Evolutionary conservation across 2,113 vertebrate genomes (phyloP).

Genomic region (Pteruthius melanotis): DNA sequence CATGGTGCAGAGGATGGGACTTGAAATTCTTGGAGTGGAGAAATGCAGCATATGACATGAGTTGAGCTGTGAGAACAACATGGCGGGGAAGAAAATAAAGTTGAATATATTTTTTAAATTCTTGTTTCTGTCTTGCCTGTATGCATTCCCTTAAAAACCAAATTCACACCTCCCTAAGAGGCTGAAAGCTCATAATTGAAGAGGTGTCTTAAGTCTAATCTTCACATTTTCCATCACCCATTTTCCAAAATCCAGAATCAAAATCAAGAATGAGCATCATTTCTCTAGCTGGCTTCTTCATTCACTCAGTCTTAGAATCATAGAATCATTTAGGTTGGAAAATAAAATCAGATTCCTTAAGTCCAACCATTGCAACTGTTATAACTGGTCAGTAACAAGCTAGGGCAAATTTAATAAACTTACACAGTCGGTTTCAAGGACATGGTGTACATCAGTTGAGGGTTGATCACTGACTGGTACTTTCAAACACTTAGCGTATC

Average conservation of each 20-base stretch:
- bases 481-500: not conserved
- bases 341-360: not conserved
- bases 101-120: slow-evolving; percentile 15
- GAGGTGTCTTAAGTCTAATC: not conserved
- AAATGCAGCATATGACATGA: slow-evolving; percentile 87
- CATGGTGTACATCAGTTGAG: not conserved
- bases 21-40: slow-evolving; percentile 80
- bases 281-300: not conserved
- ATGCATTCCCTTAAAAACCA: not conserved
- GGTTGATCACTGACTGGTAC: not conserved
- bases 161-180: not conserved
- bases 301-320: not conserved
- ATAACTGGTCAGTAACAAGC: not conserved
- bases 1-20: slow-evolving; percentile 82
- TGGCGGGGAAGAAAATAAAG: slow-evolving; percentile 46
- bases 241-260: not conserved
- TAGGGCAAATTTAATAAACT: not conserved
- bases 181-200: not conserved
- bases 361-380: not conserved
- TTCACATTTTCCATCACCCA: not conserved
- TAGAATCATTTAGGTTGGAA: not conserved
- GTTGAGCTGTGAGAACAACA: slow-evolving; percentile 83
- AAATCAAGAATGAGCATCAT: not conserved
- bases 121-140: not conserved
- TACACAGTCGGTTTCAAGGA: not conserved